phyloP scores from a whole-genome alignment of 2,797 vertebrate species.

The Hyperoplus immaculatus region DNA sequence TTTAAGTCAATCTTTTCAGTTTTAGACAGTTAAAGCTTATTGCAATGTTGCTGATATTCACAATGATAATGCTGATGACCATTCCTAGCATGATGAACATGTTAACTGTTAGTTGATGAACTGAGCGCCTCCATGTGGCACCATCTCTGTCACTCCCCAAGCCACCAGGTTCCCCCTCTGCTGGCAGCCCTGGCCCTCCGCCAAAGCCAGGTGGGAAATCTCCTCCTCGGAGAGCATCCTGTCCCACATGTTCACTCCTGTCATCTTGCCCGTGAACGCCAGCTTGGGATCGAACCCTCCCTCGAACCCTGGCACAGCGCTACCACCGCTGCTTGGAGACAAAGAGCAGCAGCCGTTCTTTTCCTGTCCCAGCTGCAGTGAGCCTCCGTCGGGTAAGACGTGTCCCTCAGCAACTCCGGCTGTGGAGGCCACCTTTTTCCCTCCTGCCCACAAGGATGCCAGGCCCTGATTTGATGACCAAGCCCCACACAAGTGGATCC shows the following conservation, averaged over 20 bases:
- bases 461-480: constrained; percentile 91
- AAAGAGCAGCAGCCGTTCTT: constrained; percentile 88
- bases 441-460: constrained; percentile 87
- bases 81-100: background rate
- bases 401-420: constrained; percentile 83
- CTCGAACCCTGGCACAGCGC: constrained; percentile 64
- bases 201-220: constrained; percentile 81
- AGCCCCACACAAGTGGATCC: constrained; percentile 91
- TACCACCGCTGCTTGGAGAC: constrained; percentile 10
- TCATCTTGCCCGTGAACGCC: constrained; percentile 93
- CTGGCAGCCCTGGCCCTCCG: constrained; percentile 81
- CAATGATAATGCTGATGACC: constrained; percentile 6
- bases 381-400: constrained; percentile 86
- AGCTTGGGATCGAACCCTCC: constrained; percentile 86
- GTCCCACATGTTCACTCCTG: constrained; percentile 96
- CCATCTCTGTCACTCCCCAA: constrained; percentile 94
- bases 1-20: constrained; percentile 38
- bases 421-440: constrained; percentile 76
- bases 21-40: constrained; percentile 40
- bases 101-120: constrained; percentile 84
- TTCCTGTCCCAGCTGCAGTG: constrained; percentile 94
- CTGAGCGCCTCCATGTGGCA: constrained; percentile 91
- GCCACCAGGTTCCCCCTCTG: constrained; percentile 90
- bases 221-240: constrained; percentile 85
- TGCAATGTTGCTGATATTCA: constrained; percentile 37